Base-by-base conservation (phyloP, 2,888 invertebrate genomes). In the Epinotia brunnichana region DNA sequence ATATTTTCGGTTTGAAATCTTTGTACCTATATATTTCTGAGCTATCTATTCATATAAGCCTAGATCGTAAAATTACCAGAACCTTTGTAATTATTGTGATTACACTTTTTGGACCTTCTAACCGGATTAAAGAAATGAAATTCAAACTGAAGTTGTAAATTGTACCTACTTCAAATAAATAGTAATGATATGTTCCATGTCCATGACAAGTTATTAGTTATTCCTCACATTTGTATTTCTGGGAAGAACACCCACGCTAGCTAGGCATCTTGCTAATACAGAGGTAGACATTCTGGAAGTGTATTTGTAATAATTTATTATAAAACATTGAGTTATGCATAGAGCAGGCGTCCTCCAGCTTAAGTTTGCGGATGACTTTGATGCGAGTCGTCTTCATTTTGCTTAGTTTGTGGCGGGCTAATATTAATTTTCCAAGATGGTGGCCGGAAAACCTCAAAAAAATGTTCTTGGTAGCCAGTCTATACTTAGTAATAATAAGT, bases 241-340 rank as follows among this genome's bases (percentile, higher is more conserved):
- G 76, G 79, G 84, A 85, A 87, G 76, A 72, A 77, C 86, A 76
- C 88, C 88, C 86, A 88, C 88, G 83, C 81, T 39, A 69, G 35
- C 3, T 48, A 67, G 35, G 53, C 59, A 41, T 78, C 70, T 66
- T 21, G 61, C 41, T 57, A 78, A 76, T 68, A 51, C 78, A 78
- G 7, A 70, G 39, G 35, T 10, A 24, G 5, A 76, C 75, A 60
- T 77, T 78, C 69, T 70, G 21, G 69, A 70, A 70, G 44, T 10
- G 62, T 41, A 15, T 51, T 35, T n/a, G n/a, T 48, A 15, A 48
- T 48, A 48, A 48, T 48, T 48, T 48, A n/a, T n/a, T n/a, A 7
- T 15, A n/a, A 48, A 48, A n/a, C 7, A 35, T 35, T 35, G 35
- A 35, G 35, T 35, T 9, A 35, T 9, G 35, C 9, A 1, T 35